A percentile compares a stretch with the other conserved stretches of the same genome.
Conservation (phyloP, 2,113 vertebrate genomes). For the Coracopsis vasa region DNA sequence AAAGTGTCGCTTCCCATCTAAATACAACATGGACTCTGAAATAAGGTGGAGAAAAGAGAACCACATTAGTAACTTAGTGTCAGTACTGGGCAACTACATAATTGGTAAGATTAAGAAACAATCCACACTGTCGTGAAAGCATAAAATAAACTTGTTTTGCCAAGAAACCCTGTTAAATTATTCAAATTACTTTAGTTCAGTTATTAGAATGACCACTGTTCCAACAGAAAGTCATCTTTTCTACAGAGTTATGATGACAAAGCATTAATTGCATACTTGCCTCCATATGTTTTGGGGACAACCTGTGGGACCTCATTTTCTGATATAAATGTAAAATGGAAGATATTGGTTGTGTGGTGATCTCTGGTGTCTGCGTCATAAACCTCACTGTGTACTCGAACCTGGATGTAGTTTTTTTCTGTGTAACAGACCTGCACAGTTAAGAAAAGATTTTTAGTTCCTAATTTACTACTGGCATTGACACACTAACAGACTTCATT, state of each 20-base stretch:
- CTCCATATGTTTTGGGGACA: slow-evolving; percentile 91
- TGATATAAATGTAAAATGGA: slow-evolving; percentile 93
- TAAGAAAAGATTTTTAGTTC: neutral
- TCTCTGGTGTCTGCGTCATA: slow-evolving; percentile 85
- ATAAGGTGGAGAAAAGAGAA: slow-evolving; percentile 18
- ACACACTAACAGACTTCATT: neutral
- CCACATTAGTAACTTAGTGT: neutral
- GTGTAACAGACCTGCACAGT: slow-evolving; percentile 90
- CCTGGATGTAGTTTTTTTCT: slow-evolving; percentile 86
- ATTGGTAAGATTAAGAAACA: neutral
- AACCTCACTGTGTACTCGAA: slow-evolving; percentile 95
- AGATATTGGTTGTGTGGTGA: slow-evolving; percentile 92
- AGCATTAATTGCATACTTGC: slow-evolving; percentile 64
- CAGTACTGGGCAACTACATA: neutral
- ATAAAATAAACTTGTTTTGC: neutral
- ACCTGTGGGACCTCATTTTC: slow-evolving; percentile 84
- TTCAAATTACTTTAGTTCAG: neutral
- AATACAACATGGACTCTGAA: slow-evolving; percentile 95
- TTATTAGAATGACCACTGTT: neutral
- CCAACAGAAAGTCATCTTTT: neutral
- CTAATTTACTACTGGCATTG: neutral
- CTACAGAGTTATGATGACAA: neutral
- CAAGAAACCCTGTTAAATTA: neutral
- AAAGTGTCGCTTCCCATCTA: slow-evolving; percentile 95
- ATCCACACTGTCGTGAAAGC: neutral